Conservation (phyloP, 1,140 invertebrate species). For the Scaptomyza montana region DNA sequence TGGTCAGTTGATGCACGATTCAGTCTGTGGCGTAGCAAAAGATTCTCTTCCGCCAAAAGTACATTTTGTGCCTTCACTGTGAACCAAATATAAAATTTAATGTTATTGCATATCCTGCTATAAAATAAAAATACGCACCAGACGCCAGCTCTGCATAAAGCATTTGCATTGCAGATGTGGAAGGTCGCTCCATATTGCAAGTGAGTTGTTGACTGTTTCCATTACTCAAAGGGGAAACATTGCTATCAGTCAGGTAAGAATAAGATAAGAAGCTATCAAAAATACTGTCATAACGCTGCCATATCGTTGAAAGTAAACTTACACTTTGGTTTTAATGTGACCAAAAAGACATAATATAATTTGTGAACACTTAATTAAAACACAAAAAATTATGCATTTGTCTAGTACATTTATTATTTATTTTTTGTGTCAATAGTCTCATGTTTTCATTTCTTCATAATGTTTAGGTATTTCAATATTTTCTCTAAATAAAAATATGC, state of each 20-base stretch:
- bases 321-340: background rate
- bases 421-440: slow-evolving; percentile 69
- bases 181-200: slow-evolving; percentile 53
- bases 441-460: slow-evolving; percentile 75
- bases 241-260: slow-evolving; percentile 1
- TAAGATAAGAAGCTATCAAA: slow-evolving; percentile 53
- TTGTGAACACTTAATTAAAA: background rate
- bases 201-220: background rate
- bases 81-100: background rate
- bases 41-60: slow-evolving; percentile 72
- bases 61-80: slow-evolving; percentile 62
- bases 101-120: background rate
- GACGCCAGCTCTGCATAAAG: slow-evolving; percentile 64
- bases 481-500: slow-evolving; percentile 78
- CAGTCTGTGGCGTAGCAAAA: slow-evolving; percentile 62
- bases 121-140: slow-evolving; percentile 55
- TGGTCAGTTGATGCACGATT: slow-evolving; percentile 48
- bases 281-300: slow-evolving; percentile 5
- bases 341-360: no score
- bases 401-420: slow-evolving; percentile 68
- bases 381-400: slow-evolving; percentile 15
- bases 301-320: slow-evolving; percentile 3
- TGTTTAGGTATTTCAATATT: slow-evolving; percentile 63
- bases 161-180: slow-evolving; percentile 56
- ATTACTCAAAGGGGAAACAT: slow-evolving; percentile 35